phyloP scores from a whole-genome alignment of 2,888 invertebrate species.

The Homarus gammarus region DNA sequence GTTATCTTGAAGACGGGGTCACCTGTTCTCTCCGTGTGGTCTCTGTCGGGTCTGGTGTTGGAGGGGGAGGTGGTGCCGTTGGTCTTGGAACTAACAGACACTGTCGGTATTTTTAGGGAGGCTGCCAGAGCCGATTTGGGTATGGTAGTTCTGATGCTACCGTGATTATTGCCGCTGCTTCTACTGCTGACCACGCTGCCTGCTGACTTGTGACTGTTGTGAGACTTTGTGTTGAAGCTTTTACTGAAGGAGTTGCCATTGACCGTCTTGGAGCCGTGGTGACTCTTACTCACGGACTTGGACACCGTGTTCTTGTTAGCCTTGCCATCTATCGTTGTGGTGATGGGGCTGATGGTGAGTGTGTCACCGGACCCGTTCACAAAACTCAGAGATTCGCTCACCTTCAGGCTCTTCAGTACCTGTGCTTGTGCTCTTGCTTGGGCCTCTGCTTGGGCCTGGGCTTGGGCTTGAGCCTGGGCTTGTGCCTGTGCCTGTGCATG shows the following conservation, averaged over 20 bases:
- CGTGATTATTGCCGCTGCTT: conserved; percentile 31
- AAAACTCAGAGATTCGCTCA: conserved; percentile 68
- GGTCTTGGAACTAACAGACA: conserved; percentile 52
- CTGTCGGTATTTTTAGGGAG: conserved; percentile 65
- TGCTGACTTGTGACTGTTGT: conserved; percentile 54
- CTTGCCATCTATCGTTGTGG: conserved; percentile 35
- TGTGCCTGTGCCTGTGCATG: conserved; percentile 88
- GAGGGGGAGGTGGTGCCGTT: conserved; percentile 25
- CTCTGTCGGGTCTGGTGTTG: conserved; percentile 38
- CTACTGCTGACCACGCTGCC: conserved; percentile 27
- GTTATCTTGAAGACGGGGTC: conserved; percentile 75
- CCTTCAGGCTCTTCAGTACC: conserved; percentile 60
- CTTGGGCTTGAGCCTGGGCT: conserved; percentile 82
- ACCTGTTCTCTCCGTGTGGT: conserved; percentile 64
- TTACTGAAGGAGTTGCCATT: conserved; percentile 45
- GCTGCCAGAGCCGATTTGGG: conserved; percentile 44
- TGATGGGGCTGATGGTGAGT: conserved; percentile 73
- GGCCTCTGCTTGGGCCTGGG: conserved; percentile 64
- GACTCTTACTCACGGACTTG: conserved; percentile 32
- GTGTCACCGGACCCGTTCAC: conserved; percentile 73
- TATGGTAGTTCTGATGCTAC: conserved; percentile 46
- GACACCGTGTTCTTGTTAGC: conserved; percentile 34
- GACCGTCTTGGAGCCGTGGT: conserved; percentile 41
- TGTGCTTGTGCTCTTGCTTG: conserved; percentile 55
- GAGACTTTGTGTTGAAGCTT: conserved; percentile 41